Evolutionary conservation across 2,888 invertebrate species (phyloP).

Genomic region (Stenolophus ochropezus): DNA sequence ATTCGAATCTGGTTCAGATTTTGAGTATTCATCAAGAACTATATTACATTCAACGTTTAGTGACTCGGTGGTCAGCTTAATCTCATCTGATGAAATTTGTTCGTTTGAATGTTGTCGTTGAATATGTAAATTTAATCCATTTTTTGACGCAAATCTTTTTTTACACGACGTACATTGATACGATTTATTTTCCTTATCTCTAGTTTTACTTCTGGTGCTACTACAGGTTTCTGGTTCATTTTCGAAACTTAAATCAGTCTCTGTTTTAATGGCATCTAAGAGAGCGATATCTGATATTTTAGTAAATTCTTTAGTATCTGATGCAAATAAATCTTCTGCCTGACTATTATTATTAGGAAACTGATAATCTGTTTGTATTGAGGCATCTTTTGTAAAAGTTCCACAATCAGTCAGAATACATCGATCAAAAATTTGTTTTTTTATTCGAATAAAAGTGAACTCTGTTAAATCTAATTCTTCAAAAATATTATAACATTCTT

Average conservation of each 20-base stretch:
- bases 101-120: conserved; percentile 60
- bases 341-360: conserved; percentile 27
- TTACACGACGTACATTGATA: conserved; percentile 57
- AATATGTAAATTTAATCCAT: conserved; percentile 59
- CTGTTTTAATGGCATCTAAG: conserved; percentile 53
- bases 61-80: conserved; percentile 45
- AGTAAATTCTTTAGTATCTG: conserved; percentile 29
- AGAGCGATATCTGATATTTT: conserved; percentile 40
- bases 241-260: conserved; percentile 49
- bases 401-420: conserved; percentile 59
- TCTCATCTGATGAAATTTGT: conserved; percentile 49
- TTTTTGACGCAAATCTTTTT: conserved; percentile 61
- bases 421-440: conserved; percentile 61
- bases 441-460: conserved; percentile 60
- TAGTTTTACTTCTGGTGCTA: conserved; percentile 46
- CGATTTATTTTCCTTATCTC: conserved; percentile 50
- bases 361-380: conserved; percentile 62
- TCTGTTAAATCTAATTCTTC: conserved; percentile 64
- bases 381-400: conserved; percentile 60
- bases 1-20: conserved; percentile 13
- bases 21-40: conserved; percentile 22
- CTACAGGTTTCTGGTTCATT: conserved; percentile 19
- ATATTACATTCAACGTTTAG: conserved; percentile 43
- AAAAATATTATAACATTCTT: conserved; percentile 63
- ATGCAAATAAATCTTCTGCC: conserved; percentile 23